These are phyloP conservation scores for Ceyx erithaca DNA, from an alignment of 2,797 vertebrate genomes.

Conservation along the genomic window DNA sequence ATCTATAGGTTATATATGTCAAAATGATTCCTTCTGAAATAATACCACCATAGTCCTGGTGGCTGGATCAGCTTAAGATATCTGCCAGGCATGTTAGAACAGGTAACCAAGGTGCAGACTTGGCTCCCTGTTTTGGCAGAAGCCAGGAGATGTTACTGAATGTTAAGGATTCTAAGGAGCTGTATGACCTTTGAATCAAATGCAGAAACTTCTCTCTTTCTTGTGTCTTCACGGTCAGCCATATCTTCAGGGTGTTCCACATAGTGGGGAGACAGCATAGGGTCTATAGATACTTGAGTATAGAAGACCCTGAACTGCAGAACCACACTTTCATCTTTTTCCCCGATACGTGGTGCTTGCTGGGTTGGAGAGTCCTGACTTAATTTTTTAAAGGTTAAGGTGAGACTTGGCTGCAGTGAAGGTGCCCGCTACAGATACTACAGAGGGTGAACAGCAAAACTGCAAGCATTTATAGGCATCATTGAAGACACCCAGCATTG, in stretches of 20 bases:
- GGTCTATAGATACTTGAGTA: background rate
- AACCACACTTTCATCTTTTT: background rate
- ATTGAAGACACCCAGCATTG: background rate
- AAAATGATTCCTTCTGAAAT: background rate
- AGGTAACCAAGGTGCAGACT: background rate
- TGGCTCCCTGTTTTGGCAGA: background rate
- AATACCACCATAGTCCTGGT: background rate
- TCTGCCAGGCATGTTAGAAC: background rate
- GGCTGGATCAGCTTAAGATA: background rate
- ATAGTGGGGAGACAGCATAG: background rate
- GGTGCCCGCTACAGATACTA: background rate
- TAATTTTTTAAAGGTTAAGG: background rate
- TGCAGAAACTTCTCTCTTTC: background rate
- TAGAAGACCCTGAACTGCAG: background rate
- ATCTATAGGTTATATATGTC: background rate
- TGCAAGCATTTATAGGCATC: background rate
- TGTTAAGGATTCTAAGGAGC: background rate
- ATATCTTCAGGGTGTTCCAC: background rate
- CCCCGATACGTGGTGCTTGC: background rate
- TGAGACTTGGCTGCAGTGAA: background rate
- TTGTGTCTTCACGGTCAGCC: background rate
- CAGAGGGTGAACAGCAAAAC: background rate
- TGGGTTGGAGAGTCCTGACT: background rate
- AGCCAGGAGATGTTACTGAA: background rate
- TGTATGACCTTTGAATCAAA: background rate